Percentiles rank a stretch among this genome's conserved stretches.
Conservation (phyloP, 35 echinoderm and acorn worm species). For the Apostichopus japonicus region DNA sequence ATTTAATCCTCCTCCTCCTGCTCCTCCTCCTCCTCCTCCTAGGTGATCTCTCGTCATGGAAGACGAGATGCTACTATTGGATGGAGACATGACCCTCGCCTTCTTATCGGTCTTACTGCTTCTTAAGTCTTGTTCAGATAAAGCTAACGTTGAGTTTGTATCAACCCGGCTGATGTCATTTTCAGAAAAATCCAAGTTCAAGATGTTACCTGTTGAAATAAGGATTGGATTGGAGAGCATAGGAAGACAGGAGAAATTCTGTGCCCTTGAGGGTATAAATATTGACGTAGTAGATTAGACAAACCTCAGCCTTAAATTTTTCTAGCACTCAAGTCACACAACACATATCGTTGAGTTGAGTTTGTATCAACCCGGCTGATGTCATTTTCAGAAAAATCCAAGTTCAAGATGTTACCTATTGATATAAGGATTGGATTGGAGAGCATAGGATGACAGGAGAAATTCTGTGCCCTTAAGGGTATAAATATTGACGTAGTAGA, state of each 20-base stretch:
- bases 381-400: slow-evolving; percentile 28
- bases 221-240: too few relatives aligned
- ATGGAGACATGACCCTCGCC: slow-evolving; percentile 10
- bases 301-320: too few relatives aligned
- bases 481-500: too few relatives aligned
- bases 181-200: slow-evolving; percentile 44
- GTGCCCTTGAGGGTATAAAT: too few relatives aligned
- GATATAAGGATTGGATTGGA: too few relatives aligned
- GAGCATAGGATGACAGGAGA: too few relatives aligned
- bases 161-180: not conserved
- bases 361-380: not conserved
- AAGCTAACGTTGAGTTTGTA: not conserved
- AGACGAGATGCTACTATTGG: not conserved
- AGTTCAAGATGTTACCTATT: slow-evolving; percentile 48
- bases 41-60: not conserved
- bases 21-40: too few relatives aligned
- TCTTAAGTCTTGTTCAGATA: slow-evolving; percentile 11
- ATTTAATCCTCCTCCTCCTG: too few relatives aligned
- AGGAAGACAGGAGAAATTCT: too few relatives aligned
- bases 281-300: too few relatives aligned
- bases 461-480: too few relatives aligned
- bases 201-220: slow-evolving; percentile 32
- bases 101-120: not conserved
- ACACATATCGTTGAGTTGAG: not conserved
- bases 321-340: too few relatives aligned